phyloP scores from a whole-genome alignment of 2,113 vertebrate species.

The Indicator maculatus region DNA sequence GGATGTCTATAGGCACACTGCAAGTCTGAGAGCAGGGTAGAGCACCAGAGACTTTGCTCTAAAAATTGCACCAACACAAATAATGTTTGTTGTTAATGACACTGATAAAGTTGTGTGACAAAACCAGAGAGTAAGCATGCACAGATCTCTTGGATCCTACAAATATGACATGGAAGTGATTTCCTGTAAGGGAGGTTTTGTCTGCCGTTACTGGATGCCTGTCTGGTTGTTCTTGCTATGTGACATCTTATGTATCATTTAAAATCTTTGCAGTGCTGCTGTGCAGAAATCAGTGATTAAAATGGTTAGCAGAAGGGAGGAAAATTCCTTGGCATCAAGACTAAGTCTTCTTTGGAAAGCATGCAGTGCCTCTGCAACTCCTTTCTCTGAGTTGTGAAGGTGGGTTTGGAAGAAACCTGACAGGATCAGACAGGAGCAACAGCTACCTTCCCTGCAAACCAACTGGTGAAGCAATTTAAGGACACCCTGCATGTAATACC shows the following conservation, averaged over 20 bases:
- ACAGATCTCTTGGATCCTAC: background rate
- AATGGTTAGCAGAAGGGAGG: background rate
- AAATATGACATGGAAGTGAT: background rate
- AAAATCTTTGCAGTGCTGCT: conserved; percentile 1
- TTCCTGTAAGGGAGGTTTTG: background rate
- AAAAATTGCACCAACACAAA: background rate
- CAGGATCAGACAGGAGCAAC: background rate
- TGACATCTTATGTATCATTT: conserved; percentile 2
- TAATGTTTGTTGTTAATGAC: background rate
- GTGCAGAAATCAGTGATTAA: background rate
- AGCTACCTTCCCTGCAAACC: background rate
- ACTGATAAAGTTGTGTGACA: background rate
- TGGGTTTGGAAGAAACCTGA: background rate
- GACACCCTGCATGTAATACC: background rate
- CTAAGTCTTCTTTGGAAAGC: background rate
- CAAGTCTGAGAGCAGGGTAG: background rate
- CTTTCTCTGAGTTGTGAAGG: background rate
- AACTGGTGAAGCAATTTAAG: accelerated
- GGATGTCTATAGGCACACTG: background rate
- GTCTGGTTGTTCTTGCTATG: background rate
- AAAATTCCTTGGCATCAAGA: background rate
- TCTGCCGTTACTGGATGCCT: background rate
- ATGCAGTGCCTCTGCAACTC: background rate
- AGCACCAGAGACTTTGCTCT: background rate
- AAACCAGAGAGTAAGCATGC: background rate